Percentiles rank a stretch among this genome's conserved stretches.
Conservation (phyloP, 2,888 invertebrate species). For the Gastracanthus pulcherrimus region DNA sequence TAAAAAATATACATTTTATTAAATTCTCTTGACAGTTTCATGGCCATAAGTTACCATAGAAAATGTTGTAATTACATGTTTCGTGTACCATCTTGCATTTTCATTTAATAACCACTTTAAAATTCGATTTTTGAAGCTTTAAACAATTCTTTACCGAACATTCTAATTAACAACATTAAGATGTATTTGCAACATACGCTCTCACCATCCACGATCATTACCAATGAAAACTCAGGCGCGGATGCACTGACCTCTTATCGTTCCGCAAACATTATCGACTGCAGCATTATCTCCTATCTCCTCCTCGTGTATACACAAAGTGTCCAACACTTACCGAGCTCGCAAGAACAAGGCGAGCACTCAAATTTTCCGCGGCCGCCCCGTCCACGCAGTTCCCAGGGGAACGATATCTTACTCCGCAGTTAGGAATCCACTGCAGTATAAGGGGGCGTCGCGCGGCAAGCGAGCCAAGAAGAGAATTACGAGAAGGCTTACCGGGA, state of each 20-base stretch:
- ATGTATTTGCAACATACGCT: neutral
- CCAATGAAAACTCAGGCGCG: conserved; percentile 3
- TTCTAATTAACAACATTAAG: no score
- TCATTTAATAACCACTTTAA: no score
- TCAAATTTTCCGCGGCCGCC: conserved; percentile 3
- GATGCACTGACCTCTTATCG: conserved; percentile 51
- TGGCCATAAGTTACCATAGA: no score
- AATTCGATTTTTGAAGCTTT: no score
- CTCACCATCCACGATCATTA: neutral
- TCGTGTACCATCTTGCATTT: no score
- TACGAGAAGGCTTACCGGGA: neutral
- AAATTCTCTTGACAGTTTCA: no score
- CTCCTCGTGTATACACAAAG: neutral
- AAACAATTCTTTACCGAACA: no score
- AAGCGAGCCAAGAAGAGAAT: neutral
- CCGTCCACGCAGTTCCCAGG: neutral
- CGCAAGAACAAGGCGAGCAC: no score
- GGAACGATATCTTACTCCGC: no score
- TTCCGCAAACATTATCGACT: conserved; percentile 21
- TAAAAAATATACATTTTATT: no score
- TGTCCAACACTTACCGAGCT: neutral
- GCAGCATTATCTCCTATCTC: neutral
- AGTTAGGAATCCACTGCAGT: neutral
- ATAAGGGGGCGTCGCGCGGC: neutral
- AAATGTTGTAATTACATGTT: no score